Base-by-base conservation (phyloP, 2,888 invertebrate species). In the Meandrusa payeni region DNA sequence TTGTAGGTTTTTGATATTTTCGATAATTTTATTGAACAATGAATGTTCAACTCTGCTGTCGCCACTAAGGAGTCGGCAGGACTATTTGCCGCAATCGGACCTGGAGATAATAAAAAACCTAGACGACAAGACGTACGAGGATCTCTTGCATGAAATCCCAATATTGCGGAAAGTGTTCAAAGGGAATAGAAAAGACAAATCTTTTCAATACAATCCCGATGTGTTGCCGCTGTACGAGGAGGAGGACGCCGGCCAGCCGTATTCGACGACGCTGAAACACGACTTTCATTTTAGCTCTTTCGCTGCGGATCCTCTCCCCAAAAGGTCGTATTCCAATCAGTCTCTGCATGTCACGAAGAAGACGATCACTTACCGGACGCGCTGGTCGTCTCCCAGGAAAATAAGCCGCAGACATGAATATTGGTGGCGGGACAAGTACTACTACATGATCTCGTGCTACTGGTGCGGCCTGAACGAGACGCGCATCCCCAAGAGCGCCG, bases 401-500 rank as follows among this genome's bases (percentile, higher is more conserved):
- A n/a, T n/a, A n/a, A n/a, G n/a, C n/a, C n/a, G n/a, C n/a, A n/a
- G n/a, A n/a, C n/a, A n/a, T n/a, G n/a, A n/a, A n/a, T n/a, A n/a
- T n/a, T n/a, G n/a, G n/a, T n/a, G n/a, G n/a, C n/a, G n/a, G n/a
- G n/a, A n/a, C n/a, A n/a, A n/a, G 4, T 15, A 15, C 15, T 2
- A 15, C 2, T 15, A 15, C 15, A 2, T 15, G 2, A n/a, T 13
- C 12, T 2, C 7, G 3, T 44, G 44, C 38, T 44, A 36, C 32
- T 38, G 38, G 38, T 44, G 44, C 11, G 44, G 44, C n/a, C 12
- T 32, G 10, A 44, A 44, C 11, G 38, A 44, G 2, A 11, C 32
- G 5, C 13, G 20, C 12, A 5, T 59, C 1, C 54, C 54, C 0
- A 5, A n/a, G 1, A 41, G 19, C 4, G 42, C 52, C 0, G 3